A percentile compares a stretch with the other conserved stretches of the same genome.
These are phyloP conservation scores for Anser brachyrhynchus DNA, from an alignment of 2,113 vertebrate species.

Conservation along the genomic window DNA sequence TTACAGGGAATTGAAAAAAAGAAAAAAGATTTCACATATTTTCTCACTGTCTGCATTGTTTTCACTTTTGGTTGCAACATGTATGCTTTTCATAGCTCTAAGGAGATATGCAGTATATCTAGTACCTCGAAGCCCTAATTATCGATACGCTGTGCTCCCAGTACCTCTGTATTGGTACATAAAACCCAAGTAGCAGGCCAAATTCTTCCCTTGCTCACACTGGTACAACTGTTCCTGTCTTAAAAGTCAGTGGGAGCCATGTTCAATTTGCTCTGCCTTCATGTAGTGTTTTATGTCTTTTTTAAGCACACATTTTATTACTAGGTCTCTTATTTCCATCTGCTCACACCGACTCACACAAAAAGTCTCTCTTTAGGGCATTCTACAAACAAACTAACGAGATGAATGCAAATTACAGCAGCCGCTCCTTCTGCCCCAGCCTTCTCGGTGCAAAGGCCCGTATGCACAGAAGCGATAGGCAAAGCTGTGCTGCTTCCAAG, in stretches of 20 bases:
- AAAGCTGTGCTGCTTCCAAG: neutral
- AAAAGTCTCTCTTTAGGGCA: slow-evolving; percentile 39
- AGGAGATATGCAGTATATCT: neutral
- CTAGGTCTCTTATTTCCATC: slow-evolving; percentile 48
- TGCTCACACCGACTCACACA: slow-evolving; percentile 28
- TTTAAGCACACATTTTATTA: slow-evolving; percentile 63
- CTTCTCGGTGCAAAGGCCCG: neutral
- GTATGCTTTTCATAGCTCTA: neutral
- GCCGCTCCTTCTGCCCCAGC: neutral
- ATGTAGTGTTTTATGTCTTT: slow-evolving; percentile 10
- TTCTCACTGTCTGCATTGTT: neutral
- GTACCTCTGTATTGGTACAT: neutral
- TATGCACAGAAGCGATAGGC: neutral
- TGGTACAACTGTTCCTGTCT: neutral
- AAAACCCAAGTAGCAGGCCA: neutral
- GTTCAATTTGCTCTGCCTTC: neutral
- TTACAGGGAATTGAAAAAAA: neutral
- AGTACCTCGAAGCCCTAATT: neutral
- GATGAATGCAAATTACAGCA: slow-evolving; percentile 36
- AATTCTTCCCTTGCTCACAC: neutral
- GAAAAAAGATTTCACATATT: neutral
- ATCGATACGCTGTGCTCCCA: neutral
- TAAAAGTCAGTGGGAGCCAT: neutral
- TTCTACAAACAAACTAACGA: slow-evolving; percentile 45
- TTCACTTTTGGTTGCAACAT: neutral